Evolutionary conservation across 2,888 invertebrate species (phyloP).

Genomic region (Charanyca ferruginea): DNA sequence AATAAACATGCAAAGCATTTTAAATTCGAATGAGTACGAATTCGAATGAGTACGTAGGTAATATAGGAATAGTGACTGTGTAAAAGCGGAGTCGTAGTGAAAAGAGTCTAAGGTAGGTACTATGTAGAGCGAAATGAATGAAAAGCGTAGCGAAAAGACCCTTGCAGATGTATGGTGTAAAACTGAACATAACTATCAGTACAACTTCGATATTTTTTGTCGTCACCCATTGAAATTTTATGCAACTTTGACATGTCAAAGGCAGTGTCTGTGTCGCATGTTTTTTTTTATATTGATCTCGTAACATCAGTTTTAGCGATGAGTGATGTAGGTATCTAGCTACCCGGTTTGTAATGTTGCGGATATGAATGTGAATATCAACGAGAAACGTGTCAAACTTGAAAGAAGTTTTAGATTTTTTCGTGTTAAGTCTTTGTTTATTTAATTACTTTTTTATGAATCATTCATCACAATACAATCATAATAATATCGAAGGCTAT

Average conservation of each 20-base stretch:
- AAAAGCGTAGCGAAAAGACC: constrained; percentile 57
- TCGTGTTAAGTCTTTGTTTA: too few species aligned
- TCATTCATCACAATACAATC: background rate
- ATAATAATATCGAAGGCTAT: background rate
- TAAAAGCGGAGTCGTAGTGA: constrained; percentile 47
- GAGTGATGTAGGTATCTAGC: constrained; percentile 5
- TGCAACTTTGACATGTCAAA: constrained; percentile 59
- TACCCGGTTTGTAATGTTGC: background rate
- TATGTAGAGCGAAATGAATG: constrained; percentile 57
- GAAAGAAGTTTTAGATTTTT: background rate
- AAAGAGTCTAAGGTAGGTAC: constrained; percentile 55
- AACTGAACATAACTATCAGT: constrained; percentile 36
- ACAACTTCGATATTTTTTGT: constrained; percentile 60
- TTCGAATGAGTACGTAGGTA: constrained; percentile 31
- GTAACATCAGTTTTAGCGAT: constrained; percentile 32
- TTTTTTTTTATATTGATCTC: constrained; percentile 54
- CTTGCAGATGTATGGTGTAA: constrained; percentile 43
- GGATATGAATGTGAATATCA: constrained; percentile 3
- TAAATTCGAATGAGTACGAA: constrained; percentile 25
- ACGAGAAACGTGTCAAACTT: background rate
- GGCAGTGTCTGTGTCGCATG: constrained; percentile 34
- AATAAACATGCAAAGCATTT: constrained; percentile 23
- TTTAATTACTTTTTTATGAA: too few species aligned
- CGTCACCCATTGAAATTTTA: constrained; percentile 50
- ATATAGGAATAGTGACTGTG: constrained; percentile 52